Evolutionary conservation across 2,797 vertebrate species (phyloP), one percentile per base, ranked within the genome.

Genomic region (Australoheros facetus): DNA sequence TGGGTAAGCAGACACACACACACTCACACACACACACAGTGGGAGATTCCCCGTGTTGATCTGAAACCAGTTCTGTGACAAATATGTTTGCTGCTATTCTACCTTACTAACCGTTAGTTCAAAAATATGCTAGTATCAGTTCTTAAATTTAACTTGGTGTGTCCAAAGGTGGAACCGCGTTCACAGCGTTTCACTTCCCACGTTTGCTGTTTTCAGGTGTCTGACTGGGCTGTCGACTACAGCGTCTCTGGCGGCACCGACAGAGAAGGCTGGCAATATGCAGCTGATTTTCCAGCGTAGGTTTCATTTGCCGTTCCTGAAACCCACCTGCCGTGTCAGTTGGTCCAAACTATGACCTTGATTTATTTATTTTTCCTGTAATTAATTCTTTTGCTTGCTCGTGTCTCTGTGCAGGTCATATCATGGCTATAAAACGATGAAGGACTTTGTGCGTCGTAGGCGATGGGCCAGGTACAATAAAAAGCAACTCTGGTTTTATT

Each of bases 391-490:
- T 84, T 16, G 60, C 23, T 83, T 75, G 73, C 37, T 16, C 6
- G 0, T 88, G 59, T 87, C 72, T 73, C 77, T 48, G 77, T 83
- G 34, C 93, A 99, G 98, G 90, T 97, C 97, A 3, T 99, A 97
- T 92, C 98, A 99, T 0, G 96, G 97, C 34, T 94, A 98, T 93
- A 99, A 99, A 95, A 99, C 97, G 32, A 95, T 99, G 90, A 99
- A 98, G 92, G 98, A 99, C 92, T 99, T 99, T 88, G 98, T 99
- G n/a, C 95, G 98, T 79, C 96, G 98, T 86, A 96, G 97, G 88
- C 96, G 98, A 81, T 99, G 98, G 98, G 96, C 96, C 88, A 99
- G 98, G 98, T 99, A 95, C 66, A 75, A 10, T 77, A 78, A 66
- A 70, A 62, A 83, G 62, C 62, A 73, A 21, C 28, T 13, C 21